A percentile compares a stretch with the other conserved stretches of the same genome.
Evolutionary conservation across 2,113 vertebrate genomes (phyloP).

Genomic region (Polypterus bichir): DNA sequence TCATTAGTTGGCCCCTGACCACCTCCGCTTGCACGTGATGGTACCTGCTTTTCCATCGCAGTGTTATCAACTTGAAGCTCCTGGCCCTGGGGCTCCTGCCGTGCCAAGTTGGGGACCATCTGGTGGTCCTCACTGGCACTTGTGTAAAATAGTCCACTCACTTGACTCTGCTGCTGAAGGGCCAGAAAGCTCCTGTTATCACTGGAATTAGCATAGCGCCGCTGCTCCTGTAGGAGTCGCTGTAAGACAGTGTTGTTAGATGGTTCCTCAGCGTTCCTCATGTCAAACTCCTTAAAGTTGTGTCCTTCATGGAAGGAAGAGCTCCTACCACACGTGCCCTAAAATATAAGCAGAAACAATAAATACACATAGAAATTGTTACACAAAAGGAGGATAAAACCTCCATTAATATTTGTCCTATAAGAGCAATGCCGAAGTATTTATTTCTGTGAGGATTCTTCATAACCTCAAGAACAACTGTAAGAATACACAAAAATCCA

Average conservation of each 20-base stretch:
- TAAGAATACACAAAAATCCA: too few relatives aligned
- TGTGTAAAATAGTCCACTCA: constrained; percentile 33
- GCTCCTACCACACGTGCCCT: constrained; percentile 63
- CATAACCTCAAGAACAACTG: too few relatives aligned
- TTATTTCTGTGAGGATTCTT: too few relatives aligned
- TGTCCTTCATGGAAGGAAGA: constrained; percentile 71
- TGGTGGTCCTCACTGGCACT: constrained; percentile 69
- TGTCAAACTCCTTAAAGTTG: constrained; percentile 55
- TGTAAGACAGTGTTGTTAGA: constrained; percentile 78
- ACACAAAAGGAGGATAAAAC: too few relatives aligned
- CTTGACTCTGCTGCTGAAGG: constrained; percentile 62
- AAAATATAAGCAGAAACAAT: background rate
- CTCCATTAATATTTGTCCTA: too few relatives aligned
- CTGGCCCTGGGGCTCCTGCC: constrained; percentile 96
- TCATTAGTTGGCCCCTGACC: constrained; percentile 64
- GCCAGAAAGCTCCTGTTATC: constrained; percentile 80
- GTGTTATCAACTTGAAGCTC: constrained; percentile 86
- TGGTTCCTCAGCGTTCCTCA: constrained; percentile 85
- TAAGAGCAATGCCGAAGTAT: too few relatives aligned
- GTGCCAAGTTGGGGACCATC: constrained; percentile 74
- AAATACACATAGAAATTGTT: too few relatives aligned
- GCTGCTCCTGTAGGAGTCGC: constrained; percentile 94
- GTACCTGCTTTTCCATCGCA: constrained; percentile 79
- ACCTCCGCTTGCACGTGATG: constrained; percentile 37
- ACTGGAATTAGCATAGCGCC: constrained; percentile 75